Evolutionary conservation across 2,888 invertebrate genomes (phyloP).

Genomic region (Eurytoma adleriae): DNA sequence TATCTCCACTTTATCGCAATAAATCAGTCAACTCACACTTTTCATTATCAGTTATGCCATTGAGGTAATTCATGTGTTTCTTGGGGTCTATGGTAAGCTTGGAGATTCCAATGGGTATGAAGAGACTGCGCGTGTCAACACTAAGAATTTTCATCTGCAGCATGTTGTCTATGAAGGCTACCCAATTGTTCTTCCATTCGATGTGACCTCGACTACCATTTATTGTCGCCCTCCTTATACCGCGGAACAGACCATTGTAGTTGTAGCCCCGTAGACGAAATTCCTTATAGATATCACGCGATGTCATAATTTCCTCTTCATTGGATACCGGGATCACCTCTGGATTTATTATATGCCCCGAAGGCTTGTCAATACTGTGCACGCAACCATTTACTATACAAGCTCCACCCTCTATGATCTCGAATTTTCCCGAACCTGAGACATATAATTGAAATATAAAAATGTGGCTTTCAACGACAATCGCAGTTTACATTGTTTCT

Average conservation of each 20-base stretch:
- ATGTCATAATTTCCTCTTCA: conserved; percentile 65
- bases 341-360: conserved; percentile 66
- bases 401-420: conserved; percentile 83
- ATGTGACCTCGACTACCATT: conserved; percentile 73
- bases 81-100: conserved; percentile 79
- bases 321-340: conserved; percentile 59
- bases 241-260: conserved; percentile 77
- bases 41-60: conserved; percentile 61
- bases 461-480: too few species aligned
- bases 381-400: conserved; percentile 85
- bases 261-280: conserved; percentile 78
- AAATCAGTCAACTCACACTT: conserved; percentile 64
- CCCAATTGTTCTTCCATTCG: conserved; percentile 82
- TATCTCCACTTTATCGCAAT: neutral
- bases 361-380: conserved; percentile 78
- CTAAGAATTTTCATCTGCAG: conserved; percentile 80
- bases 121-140: conserved; percentile 75
- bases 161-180: conserved; percentile 84
- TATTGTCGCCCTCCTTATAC: conserved; percentile 76
- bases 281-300: conserved; percentile 75
- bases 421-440: conserved; percentile 73
- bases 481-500: too few species aligned
- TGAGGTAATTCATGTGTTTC: conserved; percentile 70
- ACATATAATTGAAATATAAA: neutral
- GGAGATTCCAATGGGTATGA: conserved; percentile 80